These are phyloP conservation scores for Lagopus leucura DNA, from an alignment of 2,113 vertebrate species.

Conservation along the genomic window DNA sequence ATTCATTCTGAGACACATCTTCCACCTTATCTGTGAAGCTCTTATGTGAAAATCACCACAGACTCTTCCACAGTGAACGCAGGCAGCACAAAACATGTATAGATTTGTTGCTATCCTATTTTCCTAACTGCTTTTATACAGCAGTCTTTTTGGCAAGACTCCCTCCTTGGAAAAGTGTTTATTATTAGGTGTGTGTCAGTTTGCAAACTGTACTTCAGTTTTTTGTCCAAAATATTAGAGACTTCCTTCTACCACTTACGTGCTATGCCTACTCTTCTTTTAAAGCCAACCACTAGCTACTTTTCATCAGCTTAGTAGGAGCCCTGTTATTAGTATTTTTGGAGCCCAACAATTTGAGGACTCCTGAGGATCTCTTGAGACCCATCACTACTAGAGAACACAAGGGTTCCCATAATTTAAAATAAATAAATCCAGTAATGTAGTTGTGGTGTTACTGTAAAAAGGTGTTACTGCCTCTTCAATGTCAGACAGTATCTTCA, in stretches of 20 bases:
- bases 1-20: neutral
- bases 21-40: neutral
- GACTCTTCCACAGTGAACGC: neutral
- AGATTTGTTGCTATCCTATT: neutral
- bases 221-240: neutral
- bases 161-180: rapidly evolving
- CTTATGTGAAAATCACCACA: neutral
- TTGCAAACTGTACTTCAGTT: neutral
- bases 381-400: too few species aligned
- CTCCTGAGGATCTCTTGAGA: too few species aligned
- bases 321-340: too few species aligned
- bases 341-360: too few species aligned
- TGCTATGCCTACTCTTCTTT: too few species aligned
- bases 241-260: too few species aligned
- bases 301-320: too few species aligned
- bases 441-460: too few species aligned
- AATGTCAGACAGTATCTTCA: neutral
- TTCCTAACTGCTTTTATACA: neutral
- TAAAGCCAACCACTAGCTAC: too few species aligned
- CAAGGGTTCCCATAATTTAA: too few species aligned
- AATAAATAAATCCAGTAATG: too few species aligned
- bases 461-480: too few species aligned
- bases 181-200: rapidly evolving
- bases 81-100: neutral
- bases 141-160: neutral